phyloP scores from a whole-genome alignment of 2,797 vertebrate species.

The Epinephelus malabaricus region DNA sequence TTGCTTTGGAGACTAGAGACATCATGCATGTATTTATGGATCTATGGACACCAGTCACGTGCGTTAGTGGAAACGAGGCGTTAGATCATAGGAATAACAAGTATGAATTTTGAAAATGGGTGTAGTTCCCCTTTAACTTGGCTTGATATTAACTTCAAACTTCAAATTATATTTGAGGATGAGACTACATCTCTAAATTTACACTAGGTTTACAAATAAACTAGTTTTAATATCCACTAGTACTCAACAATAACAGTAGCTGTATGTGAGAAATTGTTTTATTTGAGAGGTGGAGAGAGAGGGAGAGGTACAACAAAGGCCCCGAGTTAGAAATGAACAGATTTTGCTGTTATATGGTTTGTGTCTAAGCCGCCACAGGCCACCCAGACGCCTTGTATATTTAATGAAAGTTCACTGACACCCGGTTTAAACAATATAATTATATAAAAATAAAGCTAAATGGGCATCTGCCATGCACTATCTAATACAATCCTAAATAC shows the following conservation, averaged over 20 bases:
- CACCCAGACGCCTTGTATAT: not conserved
- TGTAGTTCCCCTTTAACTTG: too few species aligned
- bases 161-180: not conserved
- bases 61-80: too few species aligned
- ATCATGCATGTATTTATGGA: too few species aligned
- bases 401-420: constrained; percentile 9
- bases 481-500: constrained; percentile 42
- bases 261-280: not conserved
- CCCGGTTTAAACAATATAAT: constrained; percentile 16
- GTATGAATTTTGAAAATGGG: too few species aligned
- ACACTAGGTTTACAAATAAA: not conserved
- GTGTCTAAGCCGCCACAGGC: not conserved
- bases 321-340: not conserved
- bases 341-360: constrained; percentile 9
- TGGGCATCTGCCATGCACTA: constrained; percentile 8
- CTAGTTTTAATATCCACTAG: not conserved
- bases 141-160: too few species aligned
- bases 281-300: not conserved
- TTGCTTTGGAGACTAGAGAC: too few species aligned
- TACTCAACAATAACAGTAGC: not conserved
- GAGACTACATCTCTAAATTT: not conserved
- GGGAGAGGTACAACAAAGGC: not conserved
- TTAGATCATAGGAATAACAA: too few species aligned
- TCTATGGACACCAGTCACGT: too few species aligned
- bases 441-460: constrained; percentile 2